Percentiles rank a stretch among this genome's conserved stretches.
These are phyloP conservation scores for Julus scanicus DNA, from an alignment of 2,888 invertebrate genomes.

Conservation along the genomic window DNA sequence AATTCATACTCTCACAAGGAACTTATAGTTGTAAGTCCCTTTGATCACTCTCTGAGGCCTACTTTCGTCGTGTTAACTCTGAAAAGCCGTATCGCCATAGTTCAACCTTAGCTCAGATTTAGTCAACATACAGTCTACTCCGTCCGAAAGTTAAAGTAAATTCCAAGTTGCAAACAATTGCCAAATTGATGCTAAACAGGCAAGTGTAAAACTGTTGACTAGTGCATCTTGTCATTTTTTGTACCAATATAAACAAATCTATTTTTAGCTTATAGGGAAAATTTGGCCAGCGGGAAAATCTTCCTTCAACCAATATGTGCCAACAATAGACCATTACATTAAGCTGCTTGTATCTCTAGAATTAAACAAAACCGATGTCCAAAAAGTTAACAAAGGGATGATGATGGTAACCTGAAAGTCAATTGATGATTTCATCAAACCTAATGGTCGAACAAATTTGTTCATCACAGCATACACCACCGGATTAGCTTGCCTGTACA, in stretches of 20 bases:
- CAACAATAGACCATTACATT: background rate
- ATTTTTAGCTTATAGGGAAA: slow-evolving; percentile 49
- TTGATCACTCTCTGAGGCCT: too few species aligned
- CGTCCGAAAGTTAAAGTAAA: too few species aligned
- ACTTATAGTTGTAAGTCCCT: too few species aligned
- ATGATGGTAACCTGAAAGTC: background rate
- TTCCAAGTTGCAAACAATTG: background rate
- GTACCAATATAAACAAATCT: background rate
- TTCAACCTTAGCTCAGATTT: too few species aligned
- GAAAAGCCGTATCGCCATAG: too few species aligned
- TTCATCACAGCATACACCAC: slow-evolving; percentile 65
- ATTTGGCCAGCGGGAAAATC: slow-evolving; percentile 45
- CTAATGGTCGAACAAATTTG: slow-evolving; percentile 60
- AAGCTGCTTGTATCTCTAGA: background rate
- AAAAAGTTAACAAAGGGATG: slow-evolving; percentile 6
- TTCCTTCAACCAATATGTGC: slow-evolving; percentile 10
- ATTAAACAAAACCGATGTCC: background rate
- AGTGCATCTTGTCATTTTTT: background rate
- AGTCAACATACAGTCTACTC: too few species aligned
- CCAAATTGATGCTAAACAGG: slow-evolving; percentile 52
- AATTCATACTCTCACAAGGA: too few species aligned
- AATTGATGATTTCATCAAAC: background rate
- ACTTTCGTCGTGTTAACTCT: too few species aligned
- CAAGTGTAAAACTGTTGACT: background rate
- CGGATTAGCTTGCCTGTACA: too few species aligned